Evolutionary conservation across 30 jellyfish, hydroid and myxozoan species (phyloP), one percentile per base, ranked within the genome.

Genomic region (Turritopsis rubra): DNA sequence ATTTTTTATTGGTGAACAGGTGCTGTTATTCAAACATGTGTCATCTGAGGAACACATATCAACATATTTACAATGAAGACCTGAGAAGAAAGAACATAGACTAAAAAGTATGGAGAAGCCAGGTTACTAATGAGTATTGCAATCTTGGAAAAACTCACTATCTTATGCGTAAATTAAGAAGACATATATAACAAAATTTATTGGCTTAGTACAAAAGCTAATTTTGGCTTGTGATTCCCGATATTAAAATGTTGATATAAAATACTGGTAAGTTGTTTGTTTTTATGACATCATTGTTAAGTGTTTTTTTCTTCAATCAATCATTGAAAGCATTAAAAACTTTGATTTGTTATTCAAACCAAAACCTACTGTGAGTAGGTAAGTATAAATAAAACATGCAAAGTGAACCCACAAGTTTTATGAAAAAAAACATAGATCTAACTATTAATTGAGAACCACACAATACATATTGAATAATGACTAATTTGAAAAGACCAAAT

Each of bases 1-100:
- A 29, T 87, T 92, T n/a, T 96, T 96, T 77, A 52, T 82, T 65
- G 73, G 83, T 16, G 84, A 66, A 54, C 98, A 92, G 19, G 77
- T 80, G 4, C 90, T 96, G 9, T 88, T 83, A 28, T 88, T 85
- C 30, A 13, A 25, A 52, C 98, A 92, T 68, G 77, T 23, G 9
- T 41, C 60, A 68, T 27, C 19, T 22, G 77, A 7, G 9, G 77
- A 23, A 1, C 77, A 68, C 31, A 27, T 27, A 68, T 68, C 77
- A 9, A 68, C 77, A 68, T 68, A 68, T 1, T 68, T 22, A 68
- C 77, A 68, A 68, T 23, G 30, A 23, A 68, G 22, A 27, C 77
- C 77, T 68, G 21, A 60, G 21, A 21, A 60, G 21, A 60, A 60
- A 27, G 23, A 68, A 8, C 17, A 68, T 41, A 3, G 60, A 41